These are phyloP conservation scores for Takifugu flavidus DNA, from an alignment of 2,113 vertebrate species.

Conservation along the genomic window DNA sequence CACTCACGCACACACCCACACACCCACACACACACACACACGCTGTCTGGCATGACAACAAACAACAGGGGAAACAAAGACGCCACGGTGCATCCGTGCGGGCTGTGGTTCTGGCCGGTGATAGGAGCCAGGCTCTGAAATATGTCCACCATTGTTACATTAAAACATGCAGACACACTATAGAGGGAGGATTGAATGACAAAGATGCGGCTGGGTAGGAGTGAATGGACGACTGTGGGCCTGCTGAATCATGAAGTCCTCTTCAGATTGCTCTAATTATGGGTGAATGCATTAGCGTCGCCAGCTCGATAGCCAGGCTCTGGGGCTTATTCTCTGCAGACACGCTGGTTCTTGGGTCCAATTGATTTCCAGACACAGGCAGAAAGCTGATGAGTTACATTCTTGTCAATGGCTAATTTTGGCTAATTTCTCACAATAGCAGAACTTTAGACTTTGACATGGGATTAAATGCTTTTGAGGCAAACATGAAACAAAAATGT, in stretches of 20 bases:
- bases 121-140: conserved; percentile 45
- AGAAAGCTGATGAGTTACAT: neutral
- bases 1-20: conserved; percentile 7
- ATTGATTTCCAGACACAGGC: conserved; percentile 10
- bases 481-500: too few relatives aligned
- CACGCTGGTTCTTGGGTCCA: neutral
- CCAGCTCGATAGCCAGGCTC: conserved; percentile 29
- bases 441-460: too few relatives aligned
- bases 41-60: conserved; percentile 63
- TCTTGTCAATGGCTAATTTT: too few relatives aligned
- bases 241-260: conserved; percentile 57
- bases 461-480: too few relatives aligned
- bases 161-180: conserved; percentile 33
- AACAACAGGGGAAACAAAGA: conserved; percentile 55
- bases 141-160: conserved; percentile 54
- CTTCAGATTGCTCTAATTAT: conserved; percentile 66
- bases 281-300: conserved; percentile 46
- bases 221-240: conserved; percentile 55
- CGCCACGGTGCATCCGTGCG: conserved; percentile 24
- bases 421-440: neutral
- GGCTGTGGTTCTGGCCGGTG: conserved; percentile 41
- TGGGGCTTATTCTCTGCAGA: neutral
- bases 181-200: conserved; percentile 50
- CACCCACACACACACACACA: conserved; percentile 34
- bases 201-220: conserved; percentile 54